Evolutionary conservation across 2,797 vertebrate genomes (phyloP).

Genomic region (Craterocephalus amniculus): DNA sequence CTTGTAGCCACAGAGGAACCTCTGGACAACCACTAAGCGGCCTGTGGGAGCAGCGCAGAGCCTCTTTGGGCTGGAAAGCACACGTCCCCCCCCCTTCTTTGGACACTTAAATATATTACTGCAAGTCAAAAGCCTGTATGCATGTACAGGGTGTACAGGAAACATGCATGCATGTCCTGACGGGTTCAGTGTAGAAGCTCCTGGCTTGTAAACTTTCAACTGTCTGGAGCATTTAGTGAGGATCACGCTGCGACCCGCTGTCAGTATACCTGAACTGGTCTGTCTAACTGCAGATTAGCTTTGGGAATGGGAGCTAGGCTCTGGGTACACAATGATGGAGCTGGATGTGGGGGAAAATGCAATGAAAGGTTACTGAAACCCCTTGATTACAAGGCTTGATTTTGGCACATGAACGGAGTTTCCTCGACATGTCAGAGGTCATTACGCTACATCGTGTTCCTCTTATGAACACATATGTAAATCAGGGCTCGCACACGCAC

Average conservation of each 20-base stretch:
- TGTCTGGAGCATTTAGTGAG: conserved; percentile 30
- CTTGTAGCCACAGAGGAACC: conserved; percentile 72
- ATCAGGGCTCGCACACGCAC: conserved; percentile 11
- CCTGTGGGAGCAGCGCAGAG: conserved; percentile 60
- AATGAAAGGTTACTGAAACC: conserved; percentile 27
- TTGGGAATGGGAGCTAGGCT: conserved; percentile 44
- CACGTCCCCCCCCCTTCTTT: background rate
- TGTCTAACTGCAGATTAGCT: conserved; percentile 65
- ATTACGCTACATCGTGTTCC: conserved; percentile 27
- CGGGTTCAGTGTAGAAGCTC: conserved; percentile 16
- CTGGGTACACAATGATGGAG: conserved; percentile 17
- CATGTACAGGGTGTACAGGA: background rate
- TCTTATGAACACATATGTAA: conserved; percentile 12
- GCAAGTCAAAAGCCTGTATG: background rate
- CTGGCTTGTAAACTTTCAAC: conserved; percentile 40
- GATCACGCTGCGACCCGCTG: conserved; percentile 15
- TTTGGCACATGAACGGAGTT: conserved; percentile 26
- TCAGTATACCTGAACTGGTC: conserved; percentile 40
- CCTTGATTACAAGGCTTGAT: conserved; percentile 43
- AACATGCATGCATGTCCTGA: conserved; percentile 11
- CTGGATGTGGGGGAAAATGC: conserved; percentile 9
- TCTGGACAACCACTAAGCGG: conserved; percentile 65
- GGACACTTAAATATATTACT: background rate
- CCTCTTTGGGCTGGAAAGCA: conserved; percentile 38
- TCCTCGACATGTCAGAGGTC: conserved; percentile 27